Conservation (phyloP, 1,140 invertebrate genomes). For the Spodoptera frugiperda region DNA sequence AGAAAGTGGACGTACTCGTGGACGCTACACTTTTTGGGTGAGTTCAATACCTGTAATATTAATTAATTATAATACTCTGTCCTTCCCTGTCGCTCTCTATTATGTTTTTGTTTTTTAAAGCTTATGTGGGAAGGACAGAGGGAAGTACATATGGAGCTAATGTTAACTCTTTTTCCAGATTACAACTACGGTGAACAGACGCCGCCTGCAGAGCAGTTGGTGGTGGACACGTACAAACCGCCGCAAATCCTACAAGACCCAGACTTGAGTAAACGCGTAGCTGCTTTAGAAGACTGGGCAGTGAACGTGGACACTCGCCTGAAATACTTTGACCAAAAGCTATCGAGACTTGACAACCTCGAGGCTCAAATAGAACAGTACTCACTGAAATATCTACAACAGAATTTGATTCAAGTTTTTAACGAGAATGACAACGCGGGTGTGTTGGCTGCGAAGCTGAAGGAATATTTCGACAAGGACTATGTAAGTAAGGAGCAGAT, state of each 20-base stretch:
- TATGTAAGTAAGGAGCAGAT: slow-evolving; percentile 73
- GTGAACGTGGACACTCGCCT: slow-evolving; percentile 71
- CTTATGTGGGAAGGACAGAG: slow-evolving; percentile 82
- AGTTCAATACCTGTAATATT: slow-evolving; percentile 68
- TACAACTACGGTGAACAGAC: slow-evolving; percentile 69
- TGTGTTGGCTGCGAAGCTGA: slow-evolving; percentile 70
- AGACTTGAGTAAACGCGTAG: slow-evolving; percentile 71
- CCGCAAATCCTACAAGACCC: slow-evolving; percentile 70
- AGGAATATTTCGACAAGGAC: slow-evolving; percentile 70
- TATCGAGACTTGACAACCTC: slow-evolving; percentile 74
- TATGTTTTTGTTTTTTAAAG: slow-evolving; percentile 38
- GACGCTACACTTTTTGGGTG: slow-evolving; percentile 82
- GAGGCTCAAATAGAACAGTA: slow-evolving; percentile 76
- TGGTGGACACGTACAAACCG: slow-evolving; percentile 68
- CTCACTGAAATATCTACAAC: slow-evolving; percentile 75
- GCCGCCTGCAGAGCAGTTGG: slow-evolving; percentile 55
- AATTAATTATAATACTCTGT: slow-evolving; percentile 75
- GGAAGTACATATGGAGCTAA: slow-evolving; percentile 48
- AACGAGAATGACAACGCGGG: slow-evolving; percentile 68
- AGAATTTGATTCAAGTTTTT: slow-evolving; percentile 76
- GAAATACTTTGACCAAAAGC: slow-evolving; percentile 71
- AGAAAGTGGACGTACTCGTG: slow-evolving; percentile 76
- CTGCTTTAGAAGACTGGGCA: slow-evolving; percentile 78
- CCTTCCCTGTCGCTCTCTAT: slow-evolving; percentile 73
- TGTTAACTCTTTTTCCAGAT: slow-evolving; percentile 68